Base-by-base conservation (phyloP, 35 echinoderm and acorn worm species). In the Eucidaris tribuloides region DNA sequence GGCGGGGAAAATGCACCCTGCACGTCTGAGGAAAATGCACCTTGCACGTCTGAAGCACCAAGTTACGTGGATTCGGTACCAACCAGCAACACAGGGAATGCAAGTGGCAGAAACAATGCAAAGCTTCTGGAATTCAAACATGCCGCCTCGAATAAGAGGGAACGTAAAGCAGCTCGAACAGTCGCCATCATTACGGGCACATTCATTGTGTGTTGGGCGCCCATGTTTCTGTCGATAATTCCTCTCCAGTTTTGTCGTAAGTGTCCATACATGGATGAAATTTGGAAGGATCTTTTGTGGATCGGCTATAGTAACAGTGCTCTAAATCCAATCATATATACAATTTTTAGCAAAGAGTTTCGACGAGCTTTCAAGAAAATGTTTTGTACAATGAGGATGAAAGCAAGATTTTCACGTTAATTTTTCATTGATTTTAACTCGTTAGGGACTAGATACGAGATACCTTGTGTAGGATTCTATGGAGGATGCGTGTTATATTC, bases 121-220 rank as follows among this genome's bases (percentile, higher is more conserved):
- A 39, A 62, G 0, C 34, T 43, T 39, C 30, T 61, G 38, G 38
- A 45, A 7, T n/a, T 54, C 23, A 38, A 24, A 7, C 37, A 43
- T 15, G 40, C 55, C 30, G 40, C 50, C 72, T 24, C n/a, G 11
- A 56, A 30, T 3, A 60, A 76, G 14, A 76, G 83, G 5, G 90
- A 92, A 54, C 59, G 78, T 42, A 86, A 85, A 60, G 90, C 90
- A 44, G 45, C 84, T 14, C 62, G 61, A 46, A 79, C 77, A 7
- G 41, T 87, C n/a, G 90, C 76, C 0, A 81, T 92, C 1, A 84
- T 92, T 4, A 66, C 87, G 0, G 84, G 90, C 5, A 79, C 81
- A 43, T 92, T 92, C 58, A 87, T 86, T 15, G 65, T 85, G 9
- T 92, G 83, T 56, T 92, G 90, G 90, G 28, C 82, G 24, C 84